phyloP scores from a whole-genome alignment of 1,140 invertebrate species.

The Pararge aegeria region DNA sequence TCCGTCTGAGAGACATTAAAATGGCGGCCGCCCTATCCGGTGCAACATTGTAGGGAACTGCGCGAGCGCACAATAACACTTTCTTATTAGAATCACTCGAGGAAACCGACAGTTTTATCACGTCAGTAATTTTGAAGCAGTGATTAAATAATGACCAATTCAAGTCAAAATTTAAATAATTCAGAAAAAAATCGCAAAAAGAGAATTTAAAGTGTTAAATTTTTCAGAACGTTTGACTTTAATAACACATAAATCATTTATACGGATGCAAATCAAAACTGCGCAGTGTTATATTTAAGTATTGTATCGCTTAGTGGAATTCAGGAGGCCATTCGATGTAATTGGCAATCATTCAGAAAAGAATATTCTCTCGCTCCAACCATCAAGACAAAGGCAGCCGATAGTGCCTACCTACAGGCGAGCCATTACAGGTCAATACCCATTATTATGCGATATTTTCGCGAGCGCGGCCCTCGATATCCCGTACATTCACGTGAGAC shows the following conservation, averaged over 20 bases:
- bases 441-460: conserved; percentile 79
- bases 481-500: conserved; percentile 70
- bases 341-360: conserved; percentile 77
- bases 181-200: conserved; percentile 17
- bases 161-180: conserved; percentile 23
- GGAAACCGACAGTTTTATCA: conserved; percentile 47
- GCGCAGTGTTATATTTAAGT: conserved; percentile 51
- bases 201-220: conserved; percentile 21
- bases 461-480: conserved; percentile 73
- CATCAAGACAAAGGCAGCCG: conserved; percentile 75
- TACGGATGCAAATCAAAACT: conserved; percentile 60
- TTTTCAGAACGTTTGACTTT: conserved; percentile 40
- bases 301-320: conserved; percentile 62
- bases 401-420: conserved; percentile 66
- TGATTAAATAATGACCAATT: conserved; percentile 36
- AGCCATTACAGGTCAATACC: conserved; percentile 76
- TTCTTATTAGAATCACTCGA: conserved; percentile 58
- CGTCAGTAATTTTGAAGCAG: conserved; percentile 30
- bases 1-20: conserved; percentile 77
- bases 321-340: conserved; percentile 72
- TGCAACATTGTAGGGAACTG: conserved; percentile 66
- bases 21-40: conserved; percentile 75
- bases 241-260: conserved; percentile 70
- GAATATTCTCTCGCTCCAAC: conserved; percentile 69
- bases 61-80: conserved; percentile 51